phyloP scores from a whole-genome alignment of 2,888 invertebrate genomes.

The Pasiphila rectangulata region DNA sequence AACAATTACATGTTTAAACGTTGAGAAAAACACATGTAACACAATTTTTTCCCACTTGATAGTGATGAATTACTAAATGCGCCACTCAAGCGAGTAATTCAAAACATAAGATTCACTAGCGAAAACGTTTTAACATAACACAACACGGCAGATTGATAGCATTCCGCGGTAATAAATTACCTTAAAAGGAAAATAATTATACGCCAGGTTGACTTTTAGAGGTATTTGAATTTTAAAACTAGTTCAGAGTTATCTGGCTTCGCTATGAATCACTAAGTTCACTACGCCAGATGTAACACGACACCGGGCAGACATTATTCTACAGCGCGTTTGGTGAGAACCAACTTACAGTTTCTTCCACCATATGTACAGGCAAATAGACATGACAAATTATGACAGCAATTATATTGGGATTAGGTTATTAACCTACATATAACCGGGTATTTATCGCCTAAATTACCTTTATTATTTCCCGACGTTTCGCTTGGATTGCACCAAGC shows the following conservation, averaged over 20 bases:
- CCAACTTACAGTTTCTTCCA: neutral
- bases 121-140: conserved; percentile 29
- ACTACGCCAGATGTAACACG: conserved; percentile 22
- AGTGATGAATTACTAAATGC: conserved; percentile 9
- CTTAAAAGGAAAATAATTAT: conserved; percentile 28
- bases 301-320: conserved; percentile 14
- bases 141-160: conserved; percentile 28
- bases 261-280: conserved; percentile 20
- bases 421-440: too few relatives aligned
- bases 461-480: too few relatives aligned
- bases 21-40: too few relatives aligned
- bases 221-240: conserved; percentile 25
- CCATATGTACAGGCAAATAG: neutral
- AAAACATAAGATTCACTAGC: conserved; percentile 16
- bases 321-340: conserved; percentile 12
- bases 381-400: neutral
- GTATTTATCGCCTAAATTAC: too few relatives aligned
- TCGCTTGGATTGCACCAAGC: too few relatives aligned
- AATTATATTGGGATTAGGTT: too few relatives aligned
- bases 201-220: conserved; percentile 24
- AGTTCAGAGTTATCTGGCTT: conserved; percentile 14
- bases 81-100: conserved; percentile 12
- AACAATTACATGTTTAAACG: too few relatives aligned
- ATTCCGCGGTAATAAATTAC: conserved; percentile 26
- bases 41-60: neutral